phyloP scores from a whole-genome alignment of 2,113 vertebrate species.

The Phylloscopus whistleri region DNA sequence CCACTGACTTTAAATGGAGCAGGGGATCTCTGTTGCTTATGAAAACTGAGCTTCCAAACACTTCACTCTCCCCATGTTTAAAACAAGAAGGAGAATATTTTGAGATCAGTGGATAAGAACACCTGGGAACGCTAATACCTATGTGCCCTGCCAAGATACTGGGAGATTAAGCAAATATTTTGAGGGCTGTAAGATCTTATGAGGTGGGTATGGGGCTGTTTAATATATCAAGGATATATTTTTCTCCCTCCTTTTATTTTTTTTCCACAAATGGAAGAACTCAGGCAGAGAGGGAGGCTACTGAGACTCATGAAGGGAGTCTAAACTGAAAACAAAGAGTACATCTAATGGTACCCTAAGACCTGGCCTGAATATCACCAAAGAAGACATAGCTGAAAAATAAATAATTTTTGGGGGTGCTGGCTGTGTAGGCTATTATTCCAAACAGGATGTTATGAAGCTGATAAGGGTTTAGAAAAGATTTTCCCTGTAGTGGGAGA shows the following conservation, averaged over 20 bases:
- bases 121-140: slow-evolving; percentile 13
- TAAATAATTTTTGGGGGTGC: neutral
- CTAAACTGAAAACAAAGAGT: neutral
- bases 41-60: slow-evolving; percentile 44
- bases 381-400: neutral
- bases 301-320: neutral
- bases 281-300: neutral
- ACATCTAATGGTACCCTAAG: neutral
- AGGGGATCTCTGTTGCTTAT: neutral
- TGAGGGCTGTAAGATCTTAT: slow-evolving; percentile 15
- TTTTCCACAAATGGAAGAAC: neutral
- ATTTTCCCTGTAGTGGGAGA: neutral
- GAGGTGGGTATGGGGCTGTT: slow-evolving; percentile 1
- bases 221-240: neutral
- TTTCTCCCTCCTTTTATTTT: slow-evolving; percentile 3
- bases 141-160: slow-evolving; percentile 23
- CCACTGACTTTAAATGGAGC: slow-evolving; percentile 3
- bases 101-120: slow-evolving; percentile 60
- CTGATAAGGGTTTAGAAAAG: neutral
- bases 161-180: slow-evolving; percentile 56
- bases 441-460: neutral
- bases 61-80: neutral
- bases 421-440: neutral
- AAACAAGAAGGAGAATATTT: slow-evolving; percentile 38
- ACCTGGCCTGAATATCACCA: neutral